Percentiles rank a stretch among this genome's conserved stretches.
Evolutionary conservation across 2,888 invertebrate species (phyloP).

Genomic region (Conomelus anceps): DNA sequence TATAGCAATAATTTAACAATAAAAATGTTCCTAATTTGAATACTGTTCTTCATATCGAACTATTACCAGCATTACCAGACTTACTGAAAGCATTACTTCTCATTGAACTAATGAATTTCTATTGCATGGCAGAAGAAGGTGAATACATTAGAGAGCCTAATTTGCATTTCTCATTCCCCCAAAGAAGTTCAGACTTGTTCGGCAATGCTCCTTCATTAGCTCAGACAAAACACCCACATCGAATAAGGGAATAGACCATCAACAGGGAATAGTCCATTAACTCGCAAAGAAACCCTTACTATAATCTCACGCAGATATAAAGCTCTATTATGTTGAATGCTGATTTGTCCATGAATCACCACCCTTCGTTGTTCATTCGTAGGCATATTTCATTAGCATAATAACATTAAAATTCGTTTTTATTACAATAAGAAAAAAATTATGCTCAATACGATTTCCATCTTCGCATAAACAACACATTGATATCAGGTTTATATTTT

Average conservation of each 20-base stretch:
- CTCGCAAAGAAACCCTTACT: not conserved
- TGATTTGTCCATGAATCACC: not conserved
- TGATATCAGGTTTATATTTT: not conserved
- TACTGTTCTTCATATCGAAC: not conserved
- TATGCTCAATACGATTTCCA: too few relatives aligned
- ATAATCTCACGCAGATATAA: not conserved
- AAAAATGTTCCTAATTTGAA: not conserved
- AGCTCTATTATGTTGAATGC: not conserved
- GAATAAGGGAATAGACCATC: not conserved
- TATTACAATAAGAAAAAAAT: too few relatives aligned
- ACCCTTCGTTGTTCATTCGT: not conserved
- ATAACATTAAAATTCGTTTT: not conserved
- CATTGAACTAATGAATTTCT: not conserved
- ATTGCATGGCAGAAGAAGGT: not conserved
- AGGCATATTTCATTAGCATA: not conserved
- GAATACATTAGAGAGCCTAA: not conserved
- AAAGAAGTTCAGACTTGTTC: not conserved
- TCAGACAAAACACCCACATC: not conserved
- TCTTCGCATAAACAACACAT: not conserved
- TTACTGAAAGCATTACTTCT: not conserved
- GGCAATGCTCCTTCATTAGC: not conserved
- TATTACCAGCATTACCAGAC: not conserved
- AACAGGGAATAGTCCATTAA: not conserved
- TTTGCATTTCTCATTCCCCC: not conserved
- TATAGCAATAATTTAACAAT: not conserved